phyloP scores from a whole-genome alignment of 1,140 invertebrate genomes.

The Panonychus citri region DNA sequence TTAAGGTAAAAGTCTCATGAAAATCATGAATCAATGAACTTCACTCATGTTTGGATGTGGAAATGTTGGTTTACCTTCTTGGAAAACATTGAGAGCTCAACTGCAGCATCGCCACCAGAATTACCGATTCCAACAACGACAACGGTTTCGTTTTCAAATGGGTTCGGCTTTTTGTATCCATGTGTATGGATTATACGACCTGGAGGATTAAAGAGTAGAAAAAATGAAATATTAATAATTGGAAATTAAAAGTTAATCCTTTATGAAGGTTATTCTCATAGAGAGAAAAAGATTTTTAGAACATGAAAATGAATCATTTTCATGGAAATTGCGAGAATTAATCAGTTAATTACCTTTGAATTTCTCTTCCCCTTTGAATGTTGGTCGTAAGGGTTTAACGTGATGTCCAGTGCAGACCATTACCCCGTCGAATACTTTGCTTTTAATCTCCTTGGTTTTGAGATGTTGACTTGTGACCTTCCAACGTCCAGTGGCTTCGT shows the following conservation, averaged over 20 bases:
- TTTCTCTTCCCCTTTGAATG: slow-evolving; percentile 15
- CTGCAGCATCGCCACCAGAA: slow-evolving; percentile 25
- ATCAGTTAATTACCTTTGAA: slow-evolving; percentile 11
- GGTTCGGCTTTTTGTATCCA: slow-evolving; percentile 20
- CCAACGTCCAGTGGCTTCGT: slow-evolving; percentile 22
- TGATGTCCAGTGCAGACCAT: slow-evolving; percentile 19
- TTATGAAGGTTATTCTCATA: too few species aligned
- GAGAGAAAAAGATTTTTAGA: background rate
- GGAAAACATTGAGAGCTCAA: slow-evolving; percentile 13
- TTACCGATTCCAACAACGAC: slow-evolving; percentile 31
- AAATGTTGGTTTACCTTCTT: background rate
- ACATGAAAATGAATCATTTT: background rate
- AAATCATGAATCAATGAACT: too few species aligned
- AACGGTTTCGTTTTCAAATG: slow-evolving; percentile 23
- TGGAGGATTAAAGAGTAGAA: slow-evolving; percentile 7
- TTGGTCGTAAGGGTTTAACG: slow-evolving; percentile 17
- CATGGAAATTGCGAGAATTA: slow-evolving; percentile 6
- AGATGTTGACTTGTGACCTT: slow-evolving; percentile 17
- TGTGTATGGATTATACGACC: slow-evolving; percentile 24
- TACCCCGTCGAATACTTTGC: slow-evolving; percentile 13
- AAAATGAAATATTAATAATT: background rate
- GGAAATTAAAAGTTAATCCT: background rate
- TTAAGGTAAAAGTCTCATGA: too few species aligned
- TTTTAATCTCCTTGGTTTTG: slow-evolving; percentile 12
- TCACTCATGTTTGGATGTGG: too few species aligned